phyloP scores from a whole-genome alignment of 2,797 vertebrate species.

The Peromyscus melanophrys region DNA sequence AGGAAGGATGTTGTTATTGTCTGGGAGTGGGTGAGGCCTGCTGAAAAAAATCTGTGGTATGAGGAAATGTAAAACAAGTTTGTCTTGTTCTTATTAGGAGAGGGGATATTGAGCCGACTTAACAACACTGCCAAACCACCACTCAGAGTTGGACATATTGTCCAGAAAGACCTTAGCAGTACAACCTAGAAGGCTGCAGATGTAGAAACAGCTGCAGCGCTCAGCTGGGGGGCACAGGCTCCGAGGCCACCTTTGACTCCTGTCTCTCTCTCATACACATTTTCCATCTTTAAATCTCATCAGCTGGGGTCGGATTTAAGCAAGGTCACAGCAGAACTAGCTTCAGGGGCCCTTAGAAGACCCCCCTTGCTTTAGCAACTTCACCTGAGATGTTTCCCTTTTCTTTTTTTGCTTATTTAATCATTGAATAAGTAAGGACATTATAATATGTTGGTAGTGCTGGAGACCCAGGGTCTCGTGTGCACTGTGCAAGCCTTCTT shows the following conservation, averaged over 20 bases:
- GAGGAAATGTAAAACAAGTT: slow-evolving; percentile 83
- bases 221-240: background rate
- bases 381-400: background rate
- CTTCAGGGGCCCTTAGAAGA: background rate
- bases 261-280: background rate
- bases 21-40: slow-evolving; percentile 83
- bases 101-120: slow-evolving; percentile 51
- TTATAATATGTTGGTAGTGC: background rate
- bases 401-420: background rate
- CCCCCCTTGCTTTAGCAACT: background rate
- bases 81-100: slow-evolving; percentile 71
- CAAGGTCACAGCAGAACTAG: background rate
- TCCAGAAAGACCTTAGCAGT: background rate
- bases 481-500: background rate
- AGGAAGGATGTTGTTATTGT: slow-evolving; percentile 81
- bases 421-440: too few species aligned
- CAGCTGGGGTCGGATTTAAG: background rate
- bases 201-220: background rate
- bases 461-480: background rate
- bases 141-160: slow-evolving; percentile 8
- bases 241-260: background rate
- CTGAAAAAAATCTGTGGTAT: slow-evolving; percentile 79
- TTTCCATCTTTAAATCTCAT: slow-evolving; percentile 55
- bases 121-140: slow-evolving; percentile 45
- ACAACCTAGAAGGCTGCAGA: background rate